phyloP scores from a whole-genome alignment of 2,888 invertebrate species.

The Candidula unifasciata region DNA sequence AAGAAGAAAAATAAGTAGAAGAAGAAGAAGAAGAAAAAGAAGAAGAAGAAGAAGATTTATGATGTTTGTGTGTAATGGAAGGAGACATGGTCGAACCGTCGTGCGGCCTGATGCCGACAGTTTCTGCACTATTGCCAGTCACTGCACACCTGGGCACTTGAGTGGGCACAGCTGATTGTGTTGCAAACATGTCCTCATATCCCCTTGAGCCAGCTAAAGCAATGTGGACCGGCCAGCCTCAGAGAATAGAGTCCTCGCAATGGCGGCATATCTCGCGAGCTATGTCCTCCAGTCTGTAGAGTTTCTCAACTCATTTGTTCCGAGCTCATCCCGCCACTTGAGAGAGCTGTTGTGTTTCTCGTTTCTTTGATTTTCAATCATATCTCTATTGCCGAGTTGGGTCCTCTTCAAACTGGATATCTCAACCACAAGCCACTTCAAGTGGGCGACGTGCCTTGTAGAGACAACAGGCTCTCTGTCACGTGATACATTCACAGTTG shows the following conservation, averaged over 20 bases:
- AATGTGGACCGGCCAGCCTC: too few relatives aligned
- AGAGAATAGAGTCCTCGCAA: too few relatives aligned
- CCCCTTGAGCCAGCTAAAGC: too few relatives aligned
- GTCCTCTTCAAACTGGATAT: background rate
- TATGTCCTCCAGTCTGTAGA: background rate
- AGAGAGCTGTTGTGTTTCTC: conserved; percentile 5
- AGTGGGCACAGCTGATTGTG: background rate
- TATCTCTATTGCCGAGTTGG: background rate
- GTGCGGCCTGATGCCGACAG: background rate
- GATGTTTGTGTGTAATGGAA: too few relatives aligned
- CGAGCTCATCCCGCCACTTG: background rate
- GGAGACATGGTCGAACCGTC: too few relatives aligned
- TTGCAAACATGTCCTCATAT: too few relatives aligned
- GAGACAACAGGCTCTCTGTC: background rate
- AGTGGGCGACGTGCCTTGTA: background rate
- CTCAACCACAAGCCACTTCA: background rate
- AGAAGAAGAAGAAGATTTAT: too few relatives aligned
- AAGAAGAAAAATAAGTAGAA: too few relatives aligned
- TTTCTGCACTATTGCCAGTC: background rate
- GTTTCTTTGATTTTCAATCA: conserved; percentile 26
- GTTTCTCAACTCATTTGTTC: background rate
- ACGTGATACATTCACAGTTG: conserved; percentile 4
- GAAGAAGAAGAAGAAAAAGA: too few relatives aligned
- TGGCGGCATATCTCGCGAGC: background rate
- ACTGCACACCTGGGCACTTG: background rate